Conservation (phyloP, 2,113 vertebrate genomes). For the Suricata suricatta region DNA sequence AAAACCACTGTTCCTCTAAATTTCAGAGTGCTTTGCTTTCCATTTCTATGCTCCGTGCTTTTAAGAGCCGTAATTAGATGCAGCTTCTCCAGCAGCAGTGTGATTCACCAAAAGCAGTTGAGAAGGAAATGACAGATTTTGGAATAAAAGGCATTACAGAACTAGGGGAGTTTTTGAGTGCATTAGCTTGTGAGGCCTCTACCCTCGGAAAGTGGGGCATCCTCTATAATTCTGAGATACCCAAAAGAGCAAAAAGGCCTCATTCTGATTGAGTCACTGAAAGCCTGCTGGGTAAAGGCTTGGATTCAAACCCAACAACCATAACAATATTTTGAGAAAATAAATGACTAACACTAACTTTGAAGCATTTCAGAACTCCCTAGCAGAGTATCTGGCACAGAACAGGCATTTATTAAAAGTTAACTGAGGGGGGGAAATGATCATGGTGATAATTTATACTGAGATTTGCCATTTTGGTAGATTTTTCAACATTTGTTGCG, state of each 20-base stretch:
- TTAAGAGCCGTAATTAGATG: conserved; percentile 50
- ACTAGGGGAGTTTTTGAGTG: not conserved
- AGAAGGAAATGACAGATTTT: conserved; percentile 1
- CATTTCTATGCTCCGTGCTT: conserved; percentile 32
- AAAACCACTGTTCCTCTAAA: conserved; percentile 56
- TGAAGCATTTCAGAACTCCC: not conserved
- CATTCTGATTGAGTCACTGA: not conserved
- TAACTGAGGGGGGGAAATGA: not conserved
- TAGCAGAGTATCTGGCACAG: not conserved
- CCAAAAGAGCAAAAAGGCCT: not conserved
- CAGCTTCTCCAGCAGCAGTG: not conserved
- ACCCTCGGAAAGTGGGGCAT: not conserved
- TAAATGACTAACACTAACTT: not conserved
- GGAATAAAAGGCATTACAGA: not conserved
- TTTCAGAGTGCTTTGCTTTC: conserved; percentile 57
- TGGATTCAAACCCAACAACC: not conserved
- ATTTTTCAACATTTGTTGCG: not conserved
- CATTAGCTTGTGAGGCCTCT: not conserved
- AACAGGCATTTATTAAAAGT: not conserved
- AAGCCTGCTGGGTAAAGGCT: not conserved
- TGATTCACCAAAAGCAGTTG: conserved; percentile 44
- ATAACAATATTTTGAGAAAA: conserved; percentile 12
- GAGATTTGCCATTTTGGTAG: not conserved
- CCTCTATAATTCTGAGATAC: not conserved
- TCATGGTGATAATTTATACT: not conserved